Conservation (phyloP, 2,797 vertebrate genomes). For the Cercopithecus hamlyni region DNA sequence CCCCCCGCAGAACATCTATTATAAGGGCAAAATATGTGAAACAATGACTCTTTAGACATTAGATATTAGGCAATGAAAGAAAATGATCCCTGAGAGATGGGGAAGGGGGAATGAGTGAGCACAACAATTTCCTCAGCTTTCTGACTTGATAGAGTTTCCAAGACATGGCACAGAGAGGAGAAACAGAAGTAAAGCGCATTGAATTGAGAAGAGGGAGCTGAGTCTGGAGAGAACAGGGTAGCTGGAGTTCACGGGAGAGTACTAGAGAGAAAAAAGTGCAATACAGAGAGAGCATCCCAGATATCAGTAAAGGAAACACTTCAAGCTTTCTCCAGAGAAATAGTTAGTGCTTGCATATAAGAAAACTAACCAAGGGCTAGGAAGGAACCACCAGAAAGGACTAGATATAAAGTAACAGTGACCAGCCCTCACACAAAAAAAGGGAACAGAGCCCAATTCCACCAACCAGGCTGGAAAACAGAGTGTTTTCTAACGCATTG, state of each 20-base stretch:
- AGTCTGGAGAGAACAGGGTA: not conserved
- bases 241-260: not conserved
- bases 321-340: not conserved
- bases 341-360: not conserved
- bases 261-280: no score
- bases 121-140: not conserved
- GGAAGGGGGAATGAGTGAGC: not conserved
- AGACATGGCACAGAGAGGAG: rapidly evolving
- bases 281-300: not conserved
- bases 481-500: not conserved
- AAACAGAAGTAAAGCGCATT: not conserved
- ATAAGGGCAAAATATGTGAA: not conserved
- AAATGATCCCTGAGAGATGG: not conserved
- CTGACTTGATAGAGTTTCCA: not conserved
- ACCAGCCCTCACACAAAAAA: not conserved
- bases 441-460: no score
- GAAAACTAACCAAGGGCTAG: not conserved
- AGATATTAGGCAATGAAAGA: not conserved
- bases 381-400: not conserved
- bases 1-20: not conserved
- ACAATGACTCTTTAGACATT: not conserved
- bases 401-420: not conserved
- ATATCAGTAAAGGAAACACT: not conserved
- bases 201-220: not conserved
- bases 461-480: not conserved